Percentiles rank a stretch among this genome's conserved stretches.
phyloP scores from a whole-genome alignment of 2,113 vertebrate genomes.

The Notarius quadriscutis region DNA sequence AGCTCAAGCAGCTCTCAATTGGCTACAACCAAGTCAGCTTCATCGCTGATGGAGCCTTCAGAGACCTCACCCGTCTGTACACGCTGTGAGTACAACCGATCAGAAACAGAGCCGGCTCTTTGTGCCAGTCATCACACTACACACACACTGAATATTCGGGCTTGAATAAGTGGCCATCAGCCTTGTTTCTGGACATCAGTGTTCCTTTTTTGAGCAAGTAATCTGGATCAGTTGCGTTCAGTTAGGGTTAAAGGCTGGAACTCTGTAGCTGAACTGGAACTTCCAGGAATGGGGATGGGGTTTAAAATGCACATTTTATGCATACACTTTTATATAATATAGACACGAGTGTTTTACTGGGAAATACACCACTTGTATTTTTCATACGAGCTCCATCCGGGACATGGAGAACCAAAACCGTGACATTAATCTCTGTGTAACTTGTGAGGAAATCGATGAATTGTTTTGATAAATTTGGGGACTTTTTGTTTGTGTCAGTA shows the following conservation, averaged over 20 bases:
- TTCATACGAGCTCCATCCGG: no score
- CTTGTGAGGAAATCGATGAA: no score
- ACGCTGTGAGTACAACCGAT: constrained; percentile 54
- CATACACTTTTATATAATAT: no score
- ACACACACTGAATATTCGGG: background rate
- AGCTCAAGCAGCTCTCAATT: constrained; percentile 83
- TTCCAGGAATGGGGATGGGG: background rate
- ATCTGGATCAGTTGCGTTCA: background rate
- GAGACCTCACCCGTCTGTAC: constrained; percentile 86
- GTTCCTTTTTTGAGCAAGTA: background rate
- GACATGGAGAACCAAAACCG: no score
- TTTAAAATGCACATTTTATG: no score
- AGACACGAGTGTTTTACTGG: no score
- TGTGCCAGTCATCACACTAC: background rate
- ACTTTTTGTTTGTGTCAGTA: no score
- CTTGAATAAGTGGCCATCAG: background rate
- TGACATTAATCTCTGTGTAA: no score
- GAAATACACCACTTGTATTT: no score
- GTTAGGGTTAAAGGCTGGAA: background rate
- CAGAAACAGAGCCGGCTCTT: background rate
- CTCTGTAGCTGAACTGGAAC: no score
- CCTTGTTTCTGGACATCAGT: background rate
- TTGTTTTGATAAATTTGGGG: no score
- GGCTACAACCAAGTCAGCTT: constrained; percentile 92
- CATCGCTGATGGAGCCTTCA: constrained; percentile 93